Conservation (phyloP, 1,140 invertebrate genomes). For the Aphelenchoides avenae region DNA sequence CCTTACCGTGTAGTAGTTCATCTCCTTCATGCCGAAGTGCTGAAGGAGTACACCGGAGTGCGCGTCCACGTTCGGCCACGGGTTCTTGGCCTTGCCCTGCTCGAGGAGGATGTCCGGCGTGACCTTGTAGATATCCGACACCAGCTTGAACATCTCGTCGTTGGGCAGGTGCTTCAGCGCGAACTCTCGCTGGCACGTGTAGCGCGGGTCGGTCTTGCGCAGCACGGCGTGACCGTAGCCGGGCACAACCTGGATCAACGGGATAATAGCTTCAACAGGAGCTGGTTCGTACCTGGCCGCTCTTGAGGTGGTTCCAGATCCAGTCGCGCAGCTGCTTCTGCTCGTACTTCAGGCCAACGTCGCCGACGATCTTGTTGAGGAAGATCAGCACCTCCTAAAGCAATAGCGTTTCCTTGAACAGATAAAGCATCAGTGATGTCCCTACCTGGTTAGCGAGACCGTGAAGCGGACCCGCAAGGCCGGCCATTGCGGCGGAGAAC, state of each 20-base stretch:
- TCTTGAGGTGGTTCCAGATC: slow-evolving; percentile 88
- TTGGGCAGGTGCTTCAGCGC: slow-evolving; percentile 87
- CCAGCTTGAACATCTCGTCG: slow-evolving; percentile 80
- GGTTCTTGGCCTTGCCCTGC: slow-evolving; percentile 94
- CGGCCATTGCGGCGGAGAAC: slow-evolving; percentile 87
- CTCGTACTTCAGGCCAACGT: slow-evolving; percentile 72
- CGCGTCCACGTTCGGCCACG: slow-evolving; percentile 97
- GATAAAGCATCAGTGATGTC: slow-evolving; percentile 5
- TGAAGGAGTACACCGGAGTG: slow-evolving; percentile 87
- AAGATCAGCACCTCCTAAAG: slow-evolving; percentile 74
- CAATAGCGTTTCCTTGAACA: slow-evolving; percentile 11
- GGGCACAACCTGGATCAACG: slow-evolving; percentile 72
- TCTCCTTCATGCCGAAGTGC: slow-evolving; percentile 93
- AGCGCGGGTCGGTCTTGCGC: slow-evolving; percentile 90
- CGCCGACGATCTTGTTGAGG: slow-evolving; percentile 73
- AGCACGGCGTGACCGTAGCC: slow-evolving; percentile 95
- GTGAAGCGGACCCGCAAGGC: slow-evolving; percentile 87
- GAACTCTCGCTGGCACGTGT: slow-evolving; percentile 88
- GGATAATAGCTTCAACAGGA: not conserved
- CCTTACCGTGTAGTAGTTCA: slow-evolving; percentile 96
- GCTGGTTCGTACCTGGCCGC: slow-evolving; percentile 64
- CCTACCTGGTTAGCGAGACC: slow-evolving; percentile 83
- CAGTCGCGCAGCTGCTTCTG: slow-evolving; percentile 85
- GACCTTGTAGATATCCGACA: slow-evolving; percentile 72
- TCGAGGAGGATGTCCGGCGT: slow-evolving; percentile 86